Base-by-base conservation (phyloP, 1,140 invertebrate genomes). In the Brachionus calyciflorus region DNA sequence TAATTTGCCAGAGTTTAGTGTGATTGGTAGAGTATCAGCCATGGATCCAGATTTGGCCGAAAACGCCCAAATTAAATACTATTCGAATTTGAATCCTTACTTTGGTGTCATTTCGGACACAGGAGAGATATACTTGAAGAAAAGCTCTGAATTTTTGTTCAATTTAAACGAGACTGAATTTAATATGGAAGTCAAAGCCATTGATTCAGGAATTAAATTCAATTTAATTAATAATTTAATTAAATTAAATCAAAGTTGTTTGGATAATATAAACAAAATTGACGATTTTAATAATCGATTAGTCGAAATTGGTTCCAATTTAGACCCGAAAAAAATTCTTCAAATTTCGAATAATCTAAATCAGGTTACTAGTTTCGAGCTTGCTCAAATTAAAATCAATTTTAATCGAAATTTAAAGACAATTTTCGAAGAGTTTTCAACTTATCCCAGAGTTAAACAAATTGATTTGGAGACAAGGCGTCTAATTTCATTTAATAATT, bases 101-200 rank as follows among this genome's bases (percentile, higher is more conserved):
- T 51, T 73, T 3, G 69, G 48, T 12, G 46, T 73, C 4, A 30
- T 21, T 21, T 49, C 46, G 14, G n/a, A 49, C 14, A 73, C 46
- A 6, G 69, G 69, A 1, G 69, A 73, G 37, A 51, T 73, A 9
- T 73, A 51, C 17, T 51, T 73, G n/a, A 73, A 73, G 51, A 49
- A 73, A 53, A 26, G 7, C 19, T 49, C 33, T 9, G n/a, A 19
- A n/a, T 19, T 19, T 12, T 41, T 73, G 46, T 73, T 73, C 51
- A 73, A 55, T n/a, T 19, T 24, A 51, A 55, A 24, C 26, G 44
- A 73, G 46, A 19, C n/a, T n/a, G n/a, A n/a, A n/a, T n/a, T 73
- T 30, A 24, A 37, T 7, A 2, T 73, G 17, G 14, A 53, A 51
- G 46, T 73, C 9, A 73, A 73, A 26, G 19, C 69, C 21, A 51